Evolutionary conservation across 2,113 vertebrate genomes (phyloP).

Genomic region (Phalacrocorax carbo): DNA sequence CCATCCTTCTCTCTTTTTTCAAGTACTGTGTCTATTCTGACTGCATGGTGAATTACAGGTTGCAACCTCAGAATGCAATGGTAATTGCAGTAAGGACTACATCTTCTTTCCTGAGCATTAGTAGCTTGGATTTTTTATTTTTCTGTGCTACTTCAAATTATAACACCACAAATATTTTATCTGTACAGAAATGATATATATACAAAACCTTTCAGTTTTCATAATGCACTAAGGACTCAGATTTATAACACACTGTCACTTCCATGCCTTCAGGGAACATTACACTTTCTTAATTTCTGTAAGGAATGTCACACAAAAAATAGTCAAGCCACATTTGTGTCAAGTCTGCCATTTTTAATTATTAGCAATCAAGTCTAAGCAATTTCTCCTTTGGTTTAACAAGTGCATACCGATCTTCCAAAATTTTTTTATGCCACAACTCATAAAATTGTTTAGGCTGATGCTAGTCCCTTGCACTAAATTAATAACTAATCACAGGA

Average conservation of each 20-base stretch:
- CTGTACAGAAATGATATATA: neutral
- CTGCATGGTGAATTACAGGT: neutral
- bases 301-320: constrained; percentile 57
- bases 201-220: constrained; percentile 12
- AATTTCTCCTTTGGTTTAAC: constrained; percentile 71
- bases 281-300: constrained; percentile 49
- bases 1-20: neutral
- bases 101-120: neutral
- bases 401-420: constrained; percentile 46
- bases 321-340: constrained; percentile 20
- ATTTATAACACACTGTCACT: constrained; percentile 30
- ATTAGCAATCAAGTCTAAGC: constrained; percentile 50
- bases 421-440: constrained; percentile 75
- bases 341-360: constrained; percentile 74
- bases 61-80: neutral
- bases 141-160: constrained; percentile 11
- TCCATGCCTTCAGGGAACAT: constrained; percentile 15
- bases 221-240: neutral
- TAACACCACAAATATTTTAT: constrained; percentile 28
- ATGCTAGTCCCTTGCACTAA: constrained; percentile 78
- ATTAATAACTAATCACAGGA: constrained; percentile 84
- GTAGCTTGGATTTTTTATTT: neutral
- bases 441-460: constrained; percentile 80
- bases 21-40: neutral
- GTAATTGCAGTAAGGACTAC: neutral